Evolutionary conservation across 2,797 vertebrate genomes (phyloP).

Genomic region (Anniella stebbinsi): DNA sequence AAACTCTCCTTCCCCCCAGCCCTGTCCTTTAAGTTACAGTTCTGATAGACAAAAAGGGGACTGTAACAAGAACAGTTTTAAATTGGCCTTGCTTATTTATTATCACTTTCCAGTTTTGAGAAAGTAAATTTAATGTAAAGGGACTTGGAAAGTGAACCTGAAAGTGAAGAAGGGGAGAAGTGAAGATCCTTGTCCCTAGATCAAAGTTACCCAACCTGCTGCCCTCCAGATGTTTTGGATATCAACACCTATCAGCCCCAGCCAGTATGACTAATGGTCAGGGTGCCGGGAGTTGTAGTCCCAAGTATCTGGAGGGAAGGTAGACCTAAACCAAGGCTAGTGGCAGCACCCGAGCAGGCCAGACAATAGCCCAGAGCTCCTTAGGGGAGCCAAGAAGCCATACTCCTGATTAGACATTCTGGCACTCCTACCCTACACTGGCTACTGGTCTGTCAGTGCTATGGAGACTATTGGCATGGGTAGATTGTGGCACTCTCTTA

Average conservation of each 20-base stretch:
- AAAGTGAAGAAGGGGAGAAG: not conserved
- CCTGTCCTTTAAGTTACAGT: constrained; percentile 34
- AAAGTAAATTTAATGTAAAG: not conserved
- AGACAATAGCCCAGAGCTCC: not conserved
- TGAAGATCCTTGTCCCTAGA: not conserved
- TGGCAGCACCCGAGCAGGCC: too few species aligned
- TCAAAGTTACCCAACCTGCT: too few species aligned
- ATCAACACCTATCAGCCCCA: not conserved
- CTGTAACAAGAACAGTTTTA: constrained; percentile 32
- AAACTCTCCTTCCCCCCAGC: not conserved
- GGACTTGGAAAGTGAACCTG: not conserved
- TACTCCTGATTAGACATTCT: not conserved
- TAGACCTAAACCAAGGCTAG: not conserved
- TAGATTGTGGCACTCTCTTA: not conserved
- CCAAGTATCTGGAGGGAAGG: not conserved
- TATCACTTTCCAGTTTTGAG: not conserved
- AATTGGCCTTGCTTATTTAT: constrained; percentile 36
- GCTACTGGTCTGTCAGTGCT: not conserved
- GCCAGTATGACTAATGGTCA: not conserved
- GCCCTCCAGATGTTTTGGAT: not conserved
- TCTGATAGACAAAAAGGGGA: not conserved
- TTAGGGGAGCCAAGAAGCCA: not conserved
- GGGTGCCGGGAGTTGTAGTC: not conserved
- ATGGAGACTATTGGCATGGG: too few species aligned
- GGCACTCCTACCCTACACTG: not conserved